Evolutionary conservation across 2,113 vertebrate genomes (phyloP).

Genomic region (Serinus canaria): DNA sequence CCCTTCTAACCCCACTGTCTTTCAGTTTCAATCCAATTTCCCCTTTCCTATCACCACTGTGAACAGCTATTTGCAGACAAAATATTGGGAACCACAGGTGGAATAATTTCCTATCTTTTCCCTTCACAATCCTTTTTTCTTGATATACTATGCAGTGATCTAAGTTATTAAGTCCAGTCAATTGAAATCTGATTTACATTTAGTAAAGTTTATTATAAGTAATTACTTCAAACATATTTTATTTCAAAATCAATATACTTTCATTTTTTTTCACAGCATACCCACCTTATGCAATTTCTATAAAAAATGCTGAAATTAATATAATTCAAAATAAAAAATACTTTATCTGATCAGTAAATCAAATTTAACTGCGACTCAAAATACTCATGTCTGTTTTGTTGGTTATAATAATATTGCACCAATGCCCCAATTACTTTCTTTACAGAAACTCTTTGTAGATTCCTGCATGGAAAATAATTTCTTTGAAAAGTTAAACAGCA

Average conservation of each 20-base stretch:
- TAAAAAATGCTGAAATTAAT: not conserved
- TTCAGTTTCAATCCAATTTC: not conserved
- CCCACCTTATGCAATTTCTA: not conserved
- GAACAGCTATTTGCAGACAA: not conserved
- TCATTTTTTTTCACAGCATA: not conserved
- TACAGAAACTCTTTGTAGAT: not conserved
- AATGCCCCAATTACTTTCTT: not conserved
- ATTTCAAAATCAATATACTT: not conserved
- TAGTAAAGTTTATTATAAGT: not conserved
- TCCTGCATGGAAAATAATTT: not conserved
- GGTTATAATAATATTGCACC: not conserved
- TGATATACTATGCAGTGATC: not conserved
- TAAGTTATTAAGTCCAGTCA: not conserved
- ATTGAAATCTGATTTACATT: not conserved
- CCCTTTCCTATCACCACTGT: not conserved
- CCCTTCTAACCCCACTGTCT: rapidly evolving
- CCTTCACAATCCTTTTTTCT: not conserved
- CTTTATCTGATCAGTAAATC: not conserved
- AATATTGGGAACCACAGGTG: not conserved
- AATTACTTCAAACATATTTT: not conserved
- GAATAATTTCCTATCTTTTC: not conserved
- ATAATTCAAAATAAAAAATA: not conserved
- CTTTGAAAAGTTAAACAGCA: not conserved
- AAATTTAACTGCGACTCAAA: not conserved
- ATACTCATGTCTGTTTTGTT: not conserved